phyloP scores from a whole-genome alignment of 37 sponge, comb jelly and placozoan species.

The Diacarnus erythraeanus region DNA sequence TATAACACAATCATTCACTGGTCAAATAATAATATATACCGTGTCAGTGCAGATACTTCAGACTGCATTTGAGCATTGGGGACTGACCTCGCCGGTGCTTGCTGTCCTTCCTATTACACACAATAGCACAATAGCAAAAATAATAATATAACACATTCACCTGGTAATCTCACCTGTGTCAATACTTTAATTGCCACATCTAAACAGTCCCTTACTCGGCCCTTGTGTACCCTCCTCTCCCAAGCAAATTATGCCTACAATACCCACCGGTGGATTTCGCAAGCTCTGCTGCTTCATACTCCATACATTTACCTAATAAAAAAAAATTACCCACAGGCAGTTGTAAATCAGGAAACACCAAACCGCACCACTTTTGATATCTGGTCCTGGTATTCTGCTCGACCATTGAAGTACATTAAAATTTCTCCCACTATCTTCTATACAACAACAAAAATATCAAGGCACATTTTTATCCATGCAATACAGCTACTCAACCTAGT shows the following conservation, averaged over 20 bases:
- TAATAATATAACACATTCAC: not conserved
- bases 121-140: not conserved
- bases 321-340: no score
- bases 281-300: not conserved
- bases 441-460: no score
- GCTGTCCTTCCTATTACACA: not conserved
- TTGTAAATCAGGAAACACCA: no score
- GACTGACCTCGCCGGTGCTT: not conserved
- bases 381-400: no score
- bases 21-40: slow-evolving; percentile 3
- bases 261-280: not conserved
- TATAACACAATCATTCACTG: not conserved
- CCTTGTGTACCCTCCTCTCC: slow-evolving; percentile 8
- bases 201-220: not conserved
- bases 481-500: no score
- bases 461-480: no score
- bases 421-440: no score
- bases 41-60: not conserved
- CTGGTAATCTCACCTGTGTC: not conserved
- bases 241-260: not conserved
- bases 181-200: slow-evolving; percentile 13
- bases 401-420: no score
- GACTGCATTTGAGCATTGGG: not conserved
- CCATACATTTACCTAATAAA: not conserved
- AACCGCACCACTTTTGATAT: no score